Base-by-base conservation (phyloP, 1,140 invertebrate species). In the Thrips palmi region DNA sequence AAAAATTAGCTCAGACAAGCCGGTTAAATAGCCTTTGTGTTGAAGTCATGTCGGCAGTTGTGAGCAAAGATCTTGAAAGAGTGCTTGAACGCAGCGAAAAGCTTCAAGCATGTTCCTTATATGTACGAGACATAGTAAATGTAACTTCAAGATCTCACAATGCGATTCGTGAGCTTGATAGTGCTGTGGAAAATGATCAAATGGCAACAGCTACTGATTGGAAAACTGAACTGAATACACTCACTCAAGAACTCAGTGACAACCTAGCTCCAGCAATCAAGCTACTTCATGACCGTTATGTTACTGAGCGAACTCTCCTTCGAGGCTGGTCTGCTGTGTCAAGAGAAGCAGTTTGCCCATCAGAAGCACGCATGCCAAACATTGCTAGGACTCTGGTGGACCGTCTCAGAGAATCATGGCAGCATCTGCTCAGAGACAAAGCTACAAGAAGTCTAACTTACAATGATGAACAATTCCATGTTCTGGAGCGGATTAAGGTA, bases 391-490 rank as follows among this genome's bases (percentile, higher is more conserved):
- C 80, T 21, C 65, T 82, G 33, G 77, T 84, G 1, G 74, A 79
- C 46, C 68, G 81, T 41, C 58, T 91, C 40, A 63, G 83, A 23
- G 85, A 89, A 47, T 86, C 84, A 1, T 92, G 87, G 86, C 85
- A 89, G 58, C 82, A 88, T 65, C 63, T 91, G 32, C 65, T 88
- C 19, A 64, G 85, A 27, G 84, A 92, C 62, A 67, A 84, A 47
- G 82, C 82, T 15, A 84, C 83, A 7, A 64, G 80, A 43, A 74
- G 70, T 41, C 57, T 89, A 2, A 86, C 84, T 0, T 87, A 85
- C 54, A 88, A 91, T 53, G 86, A 92, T 59, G 86, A 91, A 58
- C 85, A 91, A 57, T 88, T 92, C 52, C 86, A 92, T 59, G 75
- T 87, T 29, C 59, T 92, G 33, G 86, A 91, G 64, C 71, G 85